These are phyloP conservation scores for Dinocampus coccinellae DNA, from an alignment of 2,888 invertebrate species.

Conservation along the genomic window DNA sequence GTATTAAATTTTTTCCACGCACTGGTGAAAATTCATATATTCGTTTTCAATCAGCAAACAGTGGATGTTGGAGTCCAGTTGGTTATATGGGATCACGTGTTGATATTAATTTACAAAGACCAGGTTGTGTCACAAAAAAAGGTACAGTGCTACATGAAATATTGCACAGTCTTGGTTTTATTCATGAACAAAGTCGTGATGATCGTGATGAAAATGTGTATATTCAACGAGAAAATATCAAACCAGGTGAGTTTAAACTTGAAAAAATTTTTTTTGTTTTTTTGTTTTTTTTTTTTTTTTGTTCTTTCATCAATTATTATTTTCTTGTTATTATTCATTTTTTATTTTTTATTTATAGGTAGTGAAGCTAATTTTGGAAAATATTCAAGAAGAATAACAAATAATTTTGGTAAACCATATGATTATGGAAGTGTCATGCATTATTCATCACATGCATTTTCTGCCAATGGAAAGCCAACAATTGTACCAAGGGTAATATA, in stretches of 20 bases:
- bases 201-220: constrained; percentile 80
- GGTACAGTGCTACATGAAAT: constrained; percentile 86
- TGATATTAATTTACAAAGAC: constrained; percentile 81
- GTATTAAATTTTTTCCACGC: constrained; percentile 79
- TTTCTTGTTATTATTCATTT: background rate
- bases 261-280: background rate
- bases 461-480: constrained; percentile 79
- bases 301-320: background rate
- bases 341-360: constrained; percentile 66
- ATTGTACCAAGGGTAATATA: constrained; percentile 77
- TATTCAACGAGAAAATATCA: constrained; percentile 79
- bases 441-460: constrained; percentile 84
- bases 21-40: constrained; percentile 75
- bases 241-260: constrained; percentile 69
- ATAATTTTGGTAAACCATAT: constrained; percentile 80
- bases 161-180: constrained; percentile 84
- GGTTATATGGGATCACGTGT: constrained; percentile 79
- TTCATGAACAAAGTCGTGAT: constrained; percentile 85
- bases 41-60: constrained; percentile 76
- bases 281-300: background rate
- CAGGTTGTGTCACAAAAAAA: constrained; percentile 79
- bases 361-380: constrained; percentile 81
- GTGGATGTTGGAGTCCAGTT: constrained; percentile 87
- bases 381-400: constrained; percentile 72
- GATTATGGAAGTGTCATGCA: constrained; percentile 89